Conservation (phyloP, 2,797 vertebrate species). For the Pangasius mekongensis region DNA sequence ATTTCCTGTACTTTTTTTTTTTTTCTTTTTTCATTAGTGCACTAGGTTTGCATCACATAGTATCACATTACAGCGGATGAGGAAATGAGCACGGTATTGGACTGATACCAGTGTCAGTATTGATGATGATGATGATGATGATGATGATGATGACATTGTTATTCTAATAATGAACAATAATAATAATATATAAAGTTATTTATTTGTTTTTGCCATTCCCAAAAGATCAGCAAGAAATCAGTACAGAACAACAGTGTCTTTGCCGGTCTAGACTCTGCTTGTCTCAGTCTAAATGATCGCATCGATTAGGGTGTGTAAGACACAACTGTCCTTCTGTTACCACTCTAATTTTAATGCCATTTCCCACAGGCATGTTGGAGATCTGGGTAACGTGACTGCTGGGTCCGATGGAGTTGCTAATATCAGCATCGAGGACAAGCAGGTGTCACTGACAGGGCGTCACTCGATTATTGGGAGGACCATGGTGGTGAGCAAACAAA, state of each 20-base stretch:
- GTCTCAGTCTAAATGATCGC: neutral
- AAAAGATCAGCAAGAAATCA: neutral
- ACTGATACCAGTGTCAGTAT: too few relatives aligned
- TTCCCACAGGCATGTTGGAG: slow-evolving; percentile 76
- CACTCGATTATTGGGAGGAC: slow-evolving; percentile 79
- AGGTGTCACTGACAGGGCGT: slow-evolving; percentile 68
- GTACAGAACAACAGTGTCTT: neutral
- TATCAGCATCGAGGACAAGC: slow-evolving; percentile 70
- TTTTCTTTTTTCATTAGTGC: neutral
- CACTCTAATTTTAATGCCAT: neutral
- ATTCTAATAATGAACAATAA: too few relatives aligned
- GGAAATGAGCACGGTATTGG: neutral
- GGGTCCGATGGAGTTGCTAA: slow-evolving; percentile 64
- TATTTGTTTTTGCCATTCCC: neutral
- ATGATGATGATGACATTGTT: neutral
- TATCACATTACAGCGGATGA: neutral
- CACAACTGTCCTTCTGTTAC: neutral
- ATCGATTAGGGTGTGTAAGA: neutral
- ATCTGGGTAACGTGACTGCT: slow-evolving; percentile 80
- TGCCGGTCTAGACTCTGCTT: neutral
- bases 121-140: neutral
- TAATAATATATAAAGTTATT: neutral
- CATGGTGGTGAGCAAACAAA: slow-evolving; percentile 77
- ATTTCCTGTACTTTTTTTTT: neutral
- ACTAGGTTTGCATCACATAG: too few relatives aligned